phyloP scores from a whole-genome alignment of 2,888 invertebrate genomes.

The Odontomyia ornata region DNA sequence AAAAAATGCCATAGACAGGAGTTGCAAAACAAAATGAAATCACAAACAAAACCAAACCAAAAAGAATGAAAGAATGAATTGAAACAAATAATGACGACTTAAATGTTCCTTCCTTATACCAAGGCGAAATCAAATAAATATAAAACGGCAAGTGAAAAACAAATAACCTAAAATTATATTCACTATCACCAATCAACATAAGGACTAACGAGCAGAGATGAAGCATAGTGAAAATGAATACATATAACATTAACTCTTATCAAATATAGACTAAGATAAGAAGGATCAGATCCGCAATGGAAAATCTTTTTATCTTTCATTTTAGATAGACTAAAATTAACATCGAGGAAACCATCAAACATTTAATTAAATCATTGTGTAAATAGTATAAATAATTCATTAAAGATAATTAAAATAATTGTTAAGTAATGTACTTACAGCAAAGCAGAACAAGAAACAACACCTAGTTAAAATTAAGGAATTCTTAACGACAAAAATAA shows the following conservation, averaged over 20 bases:
- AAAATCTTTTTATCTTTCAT: slow-evolving; percentile 42
- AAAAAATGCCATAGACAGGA: slow-evolving; percentile 18
- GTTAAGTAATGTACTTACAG: slow-evolving; percentile 11
- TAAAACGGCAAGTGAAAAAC: slow-evolving; percentile 12
- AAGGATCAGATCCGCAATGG: slow-evolving; percentile 31
- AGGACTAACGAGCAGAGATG: slow-evolving; percentile 3
- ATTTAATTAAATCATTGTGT: slow-evolving; percentile 39
- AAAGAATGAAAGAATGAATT: slow-evolving; percentile 37
- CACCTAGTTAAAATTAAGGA: slow-evolving; percentile 35
- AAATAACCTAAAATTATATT: not conserved
- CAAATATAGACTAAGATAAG: slow-evolving; percentile 39
- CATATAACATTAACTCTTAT: slow-evolving; percentile 41
- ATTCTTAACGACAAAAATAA: slow-evolving; percentile 39
- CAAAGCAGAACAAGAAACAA: slow-evolving; percentile 26
- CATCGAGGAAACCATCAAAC: slow-evolving; percentile 24
- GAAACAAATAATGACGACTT: slow-evolving; percentile 46
- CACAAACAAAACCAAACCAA: not conserved
- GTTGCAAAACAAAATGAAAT: not conserved
- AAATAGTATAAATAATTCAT: slow-evolving; percentile 45
- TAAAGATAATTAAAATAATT: slow-evolving; percentile 7
- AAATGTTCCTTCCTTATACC: slow-evolving; percentile 50
- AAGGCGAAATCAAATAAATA: slow-evolving; percentile 45
- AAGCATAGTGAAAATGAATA: slow-evolving; percentile 20
- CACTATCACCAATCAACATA: slow-evolving; percentile 2
- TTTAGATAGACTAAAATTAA: slow-evolving; percentile 49